phyloP scores from a whole-genome alignment of 2,797 vertebrate species.

The Agapornis canus region DNA sequence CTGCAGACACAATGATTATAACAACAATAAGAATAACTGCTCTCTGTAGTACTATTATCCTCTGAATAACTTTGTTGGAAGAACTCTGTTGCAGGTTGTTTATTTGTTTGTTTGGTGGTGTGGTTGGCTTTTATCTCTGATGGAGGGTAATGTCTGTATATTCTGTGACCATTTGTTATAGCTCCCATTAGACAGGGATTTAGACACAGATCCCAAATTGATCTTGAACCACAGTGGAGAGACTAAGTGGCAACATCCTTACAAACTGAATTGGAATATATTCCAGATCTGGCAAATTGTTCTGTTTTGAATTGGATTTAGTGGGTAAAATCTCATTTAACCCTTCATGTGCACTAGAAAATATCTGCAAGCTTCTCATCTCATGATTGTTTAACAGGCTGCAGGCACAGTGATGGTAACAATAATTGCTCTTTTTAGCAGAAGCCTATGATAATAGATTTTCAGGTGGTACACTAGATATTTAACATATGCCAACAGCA shows the following conservation, averaged over 20 bases:
- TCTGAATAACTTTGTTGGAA: constrained; percentile 38
- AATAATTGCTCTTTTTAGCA: not conserved
- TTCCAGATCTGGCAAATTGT: not conserved
- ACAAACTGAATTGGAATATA: not conserved
- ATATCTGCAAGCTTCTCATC: not conserved
- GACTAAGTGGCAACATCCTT: not conserved
- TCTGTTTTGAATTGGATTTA: not conserved
- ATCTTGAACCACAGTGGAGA: not conserved
- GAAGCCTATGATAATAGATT: constrained; percentile 5
- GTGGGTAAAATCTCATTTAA: constrained; percentile 28
- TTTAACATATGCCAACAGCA: not conserved
- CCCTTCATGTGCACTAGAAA: not conserved
- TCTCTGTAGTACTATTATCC: constrained; percentile 15
- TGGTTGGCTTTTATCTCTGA: not conserved
- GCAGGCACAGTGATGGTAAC: constrained; percentile 68
- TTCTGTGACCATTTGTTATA: not conserved
- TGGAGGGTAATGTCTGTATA: not conserved
- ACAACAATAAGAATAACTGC: constrained; percentile 51
- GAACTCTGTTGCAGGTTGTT: not conserved
- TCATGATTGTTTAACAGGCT: constrained; percentile 60
- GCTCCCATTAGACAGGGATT: not conserved
- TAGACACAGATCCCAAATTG: constrained; percentile 13
- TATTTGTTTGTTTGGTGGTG: not conserved
- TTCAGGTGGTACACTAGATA: not conserved
- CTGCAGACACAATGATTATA: constrained; percentile 75